Base-by-base conservation (phyloP, 2,797 vertebrate species). In the Cynopterus sphinx region DNA sequence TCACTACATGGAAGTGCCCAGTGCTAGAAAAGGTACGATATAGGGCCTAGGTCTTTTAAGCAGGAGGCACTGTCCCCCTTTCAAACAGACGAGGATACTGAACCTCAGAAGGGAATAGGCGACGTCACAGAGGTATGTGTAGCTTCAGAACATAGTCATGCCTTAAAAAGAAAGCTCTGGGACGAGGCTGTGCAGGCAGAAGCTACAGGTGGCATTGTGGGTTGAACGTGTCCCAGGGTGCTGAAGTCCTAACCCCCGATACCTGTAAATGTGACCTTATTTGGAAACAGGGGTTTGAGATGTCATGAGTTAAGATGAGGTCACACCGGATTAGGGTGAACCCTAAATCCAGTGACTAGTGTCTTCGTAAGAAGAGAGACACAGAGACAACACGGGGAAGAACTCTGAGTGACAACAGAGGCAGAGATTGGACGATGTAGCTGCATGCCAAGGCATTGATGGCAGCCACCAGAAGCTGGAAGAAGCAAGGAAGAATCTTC, bases 331-430 rank as follows among this genome's bases (percentile, higher is more conserved):
- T 65, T 9, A 59, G 9, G 24, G 33, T 57, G n/a, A 31, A 2
- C 13, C 17, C 15, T 15, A n/a, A 39, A 31, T n/a, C 33, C 17
- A 87, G 4, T 3, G 87, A 65, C 13, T 16, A 55, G 19, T 15
- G 10, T 22, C 49, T 51, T 46, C 49, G 3, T 43, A 15, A 24
- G 36, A 63, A 8, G 43, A 49, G 43, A 79, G 28, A 19, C 61
- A 46, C 41, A n/a, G 65, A 46, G 39, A 31, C 12, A 9, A 7
- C 22, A 13, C 2, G 9, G 21, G 28, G 63, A 10, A 59, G 43
- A 51, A 61, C 0, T 9, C 9, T 4, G 0, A 1, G 21, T 17
- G 55, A 39, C 39, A 26, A 33, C 0, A 12, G 9, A 55, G 31
- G 41, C 9, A 70, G 22, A 89, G 79, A 19, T 0, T 17, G 16